Conservation (phyloP, 2,113 vertebrate species). For the Triplophysa rosa region DNA sequence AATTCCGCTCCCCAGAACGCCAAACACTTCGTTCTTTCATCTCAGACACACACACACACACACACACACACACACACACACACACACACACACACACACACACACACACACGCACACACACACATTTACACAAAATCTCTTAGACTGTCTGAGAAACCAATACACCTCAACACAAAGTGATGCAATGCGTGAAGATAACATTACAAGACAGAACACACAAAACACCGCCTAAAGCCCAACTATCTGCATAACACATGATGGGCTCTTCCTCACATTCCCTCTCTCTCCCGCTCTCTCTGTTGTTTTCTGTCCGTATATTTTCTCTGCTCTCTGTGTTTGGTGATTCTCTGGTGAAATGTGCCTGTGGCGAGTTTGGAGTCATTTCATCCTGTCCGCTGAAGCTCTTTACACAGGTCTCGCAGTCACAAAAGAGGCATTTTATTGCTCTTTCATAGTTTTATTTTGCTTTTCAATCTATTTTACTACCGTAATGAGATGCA, state of each 20-base stretch:
- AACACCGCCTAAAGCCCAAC: background rate
- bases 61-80: too few relatives aligned
- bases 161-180: background rate
- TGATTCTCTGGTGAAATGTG: background rate
- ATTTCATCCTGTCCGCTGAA: background rate
- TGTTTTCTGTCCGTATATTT: background rate
- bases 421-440: background rate
- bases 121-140: too few relatives aligned
- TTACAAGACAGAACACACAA: background rate
- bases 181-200: background rate
- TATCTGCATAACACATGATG: background rate
- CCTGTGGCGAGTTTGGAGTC: background rate
- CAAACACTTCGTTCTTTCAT: too few relatives aligned
- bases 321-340: slow-evolving; percentile 11
- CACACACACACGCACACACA: too few relatives aligned
- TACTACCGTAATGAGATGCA: too few relatives aligned
- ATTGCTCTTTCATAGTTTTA: too few relatives aligned
- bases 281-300: background rate
- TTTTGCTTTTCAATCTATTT: too few relatives aligned
- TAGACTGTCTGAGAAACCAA: background rate
- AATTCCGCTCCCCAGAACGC: too few relatives aligned
- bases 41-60: too few relatives aligned
- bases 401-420: background rate
- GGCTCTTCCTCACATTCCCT: background rate
- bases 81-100: too few relatives aligned